Evolutionary conservation across 2,888 invertebrate species (phyloP).

Genomic region (Sinodicranocentrus sp.): DNA sequence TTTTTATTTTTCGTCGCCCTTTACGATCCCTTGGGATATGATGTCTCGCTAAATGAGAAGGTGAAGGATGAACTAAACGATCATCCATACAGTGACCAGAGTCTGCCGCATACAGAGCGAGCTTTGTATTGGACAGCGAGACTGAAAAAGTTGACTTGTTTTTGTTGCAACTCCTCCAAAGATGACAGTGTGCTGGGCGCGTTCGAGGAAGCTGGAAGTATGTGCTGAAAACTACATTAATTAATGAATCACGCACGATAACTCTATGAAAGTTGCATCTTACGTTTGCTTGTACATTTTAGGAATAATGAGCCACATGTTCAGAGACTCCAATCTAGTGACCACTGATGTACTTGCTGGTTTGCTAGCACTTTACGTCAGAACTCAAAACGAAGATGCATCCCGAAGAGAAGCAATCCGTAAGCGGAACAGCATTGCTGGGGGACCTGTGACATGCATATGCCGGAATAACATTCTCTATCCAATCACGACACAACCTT

Average conservation of each 20-base stretch:
- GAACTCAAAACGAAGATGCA: constrained; percentile 81
- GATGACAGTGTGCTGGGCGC: constrained; percentile 62
- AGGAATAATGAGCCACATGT: constrained; percentile 85
- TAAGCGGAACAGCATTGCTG: constrained; percentile 45
- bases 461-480: constrained; percentile 47
- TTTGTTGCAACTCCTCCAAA: constrained; percentile 52
- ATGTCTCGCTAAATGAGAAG: constrained; percentile 80
- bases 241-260: neutral
- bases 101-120: constrained; percentile 23
- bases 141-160: constrained; percentile 61
- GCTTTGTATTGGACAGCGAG: constrained; percentile 61
- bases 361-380: constrained; percentile 88
- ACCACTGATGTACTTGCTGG: constrained; percentile 95
- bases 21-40: constrained; percentile 87
- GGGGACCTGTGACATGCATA: constrained; percentile 56
- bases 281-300: no score
- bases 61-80: constrained; percentile 75
- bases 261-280: no score
- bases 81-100: neutral
- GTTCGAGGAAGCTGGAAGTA: constrained; percentile 69
- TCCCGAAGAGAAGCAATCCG: constrained; percentile 35
- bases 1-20: constrained; percentile 87
- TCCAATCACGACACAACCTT: constrained; percentile 43
- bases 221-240: no score
- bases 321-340: constrained; percentile 90